Conservation (phyloP, 2,797 vertebrate genomes). For the Mormyrus proboscirostris region DNA sequence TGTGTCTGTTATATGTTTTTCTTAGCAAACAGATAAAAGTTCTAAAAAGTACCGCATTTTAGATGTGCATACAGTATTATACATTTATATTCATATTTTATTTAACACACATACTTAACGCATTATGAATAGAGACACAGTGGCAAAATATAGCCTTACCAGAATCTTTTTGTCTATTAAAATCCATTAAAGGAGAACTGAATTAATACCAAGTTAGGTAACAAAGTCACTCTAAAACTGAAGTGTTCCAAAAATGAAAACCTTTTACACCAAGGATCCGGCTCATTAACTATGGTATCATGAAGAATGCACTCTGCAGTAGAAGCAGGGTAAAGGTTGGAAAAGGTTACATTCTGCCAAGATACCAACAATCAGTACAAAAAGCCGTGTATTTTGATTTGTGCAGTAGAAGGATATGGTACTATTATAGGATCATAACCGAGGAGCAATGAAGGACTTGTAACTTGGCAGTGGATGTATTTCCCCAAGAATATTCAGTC, state of each 20-base stretch:
- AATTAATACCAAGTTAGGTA: background rate
- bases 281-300: background rate
- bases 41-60: background rate
- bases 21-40: background rate
- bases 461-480: background rate
- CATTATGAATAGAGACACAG: background rate
- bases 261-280: background rate
- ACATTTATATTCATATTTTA: background rate
- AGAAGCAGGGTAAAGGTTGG: background rate
- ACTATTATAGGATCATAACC: background rate
- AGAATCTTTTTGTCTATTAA: background rate
- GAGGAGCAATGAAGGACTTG: background rate
- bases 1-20: background rate
- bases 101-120: background rate
- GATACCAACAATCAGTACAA: background rate
- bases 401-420: background rate
- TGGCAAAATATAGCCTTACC: background rate
- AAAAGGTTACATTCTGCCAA: constrained; percentile 1
- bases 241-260: background rate
- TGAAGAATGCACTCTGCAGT: background rate
- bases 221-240: background rate
- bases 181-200: background rate
- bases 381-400: background rate
- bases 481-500: background rate
- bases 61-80: background rate